Percentiles rank a stretch among this genome's conserved stretches.
These are phyloP conservation scores for Paragorgia papillata DNA, from an alignment of 92 coral and sea anemone genomes.

Conservation along the genomic window DNA sequence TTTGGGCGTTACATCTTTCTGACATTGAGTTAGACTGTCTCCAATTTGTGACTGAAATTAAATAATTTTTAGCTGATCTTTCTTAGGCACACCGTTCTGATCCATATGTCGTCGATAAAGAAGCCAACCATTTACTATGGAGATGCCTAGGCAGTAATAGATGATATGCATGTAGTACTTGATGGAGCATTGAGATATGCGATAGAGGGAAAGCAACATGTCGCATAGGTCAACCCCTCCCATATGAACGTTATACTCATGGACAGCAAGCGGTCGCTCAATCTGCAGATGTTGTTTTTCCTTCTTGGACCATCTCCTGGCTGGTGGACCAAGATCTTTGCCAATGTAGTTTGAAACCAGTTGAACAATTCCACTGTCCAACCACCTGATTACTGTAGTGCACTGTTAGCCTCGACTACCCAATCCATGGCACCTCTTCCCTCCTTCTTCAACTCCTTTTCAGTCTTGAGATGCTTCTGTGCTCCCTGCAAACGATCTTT, in stretches of 20 bases:
- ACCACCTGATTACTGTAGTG: constrained; percentile 18
- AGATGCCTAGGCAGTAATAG: too few species aligned
- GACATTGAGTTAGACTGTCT: not conserved
- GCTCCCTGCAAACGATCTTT: constrained; percentile 30
- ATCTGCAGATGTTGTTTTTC: not conserved
- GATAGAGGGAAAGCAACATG: constrained; percentile 21
- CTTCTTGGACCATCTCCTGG: constrained; percentile 1
- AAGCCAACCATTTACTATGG: too few species aligned
- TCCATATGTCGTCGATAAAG: constrained; percentile 28
- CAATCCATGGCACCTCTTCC: constrained; percentile 30
- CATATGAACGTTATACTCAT: constrained; percentile 24
- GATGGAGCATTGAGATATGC: not conserved
- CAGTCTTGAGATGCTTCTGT: constrained; percentile 11
- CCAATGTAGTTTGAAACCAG: constrained; percentile 22
- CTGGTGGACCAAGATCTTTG: constrained; percentile 20
- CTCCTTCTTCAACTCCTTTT: constrained; percentile 33
- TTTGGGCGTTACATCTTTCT: not conserved
- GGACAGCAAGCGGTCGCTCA: not conserved
- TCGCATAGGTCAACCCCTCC: constrained; percentile 37
- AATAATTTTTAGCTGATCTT: constrained; percentile 12
- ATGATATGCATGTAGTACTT: too few species aligned
- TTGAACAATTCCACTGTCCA: constrained; percentile 28
- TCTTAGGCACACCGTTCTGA: constrained; percentile 22
- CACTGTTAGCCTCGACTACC: constrained; percentile 34
- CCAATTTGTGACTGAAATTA: constrained; percentile 36